Evolutionary conservation across 1,140 invertebrate genomes (phyloP).

Genomic region (Vanessa tameamea): DNA sequence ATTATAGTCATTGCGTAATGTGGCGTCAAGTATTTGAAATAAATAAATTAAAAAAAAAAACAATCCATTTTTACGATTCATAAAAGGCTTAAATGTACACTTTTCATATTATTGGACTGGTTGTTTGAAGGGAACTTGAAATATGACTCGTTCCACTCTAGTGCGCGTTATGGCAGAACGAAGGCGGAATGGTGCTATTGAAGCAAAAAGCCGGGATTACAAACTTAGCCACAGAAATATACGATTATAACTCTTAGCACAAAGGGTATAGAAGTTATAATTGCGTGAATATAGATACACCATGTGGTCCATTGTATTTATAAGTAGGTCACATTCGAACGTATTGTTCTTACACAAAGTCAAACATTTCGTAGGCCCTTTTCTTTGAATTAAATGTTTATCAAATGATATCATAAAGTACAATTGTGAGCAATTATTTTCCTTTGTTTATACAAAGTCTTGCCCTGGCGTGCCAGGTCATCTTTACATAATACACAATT

Average conservation of each 20-base stretch:
- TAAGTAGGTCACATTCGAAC: conserved; percentile 30
- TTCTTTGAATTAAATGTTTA: conserved; percentile 22
- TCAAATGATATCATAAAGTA: background rate
- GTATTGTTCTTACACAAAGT: conserved; percentile 31
- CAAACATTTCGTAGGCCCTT: conserved; percentile 22
- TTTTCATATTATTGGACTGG: conserved; percentile 21
- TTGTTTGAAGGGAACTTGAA: conserved; percentile 27
- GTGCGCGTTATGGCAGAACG: conserved; percentile 20
- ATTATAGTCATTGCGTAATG: too few relatives aligned
- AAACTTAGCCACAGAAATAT: conserved; percentile 1
- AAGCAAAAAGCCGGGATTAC: conserved; percentile 30
- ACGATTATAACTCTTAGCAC: conserved; percentile 21
- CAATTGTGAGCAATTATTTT: background rate
- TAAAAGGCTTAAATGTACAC: conserved; percentile 16
- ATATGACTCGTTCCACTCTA: conserved; percentile 34
- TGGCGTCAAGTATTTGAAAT: too few relatives aligned
- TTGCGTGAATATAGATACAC: too few relatives aligned
- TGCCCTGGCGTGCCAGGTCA: too few relatives aligned
- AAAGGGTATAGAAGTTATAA: background rate
- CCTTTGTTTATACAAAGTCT: background rate
- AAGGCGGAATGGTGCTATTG: conserved; percentile 32
- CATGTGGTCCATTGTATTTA: conserved; percentile 9
- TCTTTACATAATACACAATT: too few relatives aligned
- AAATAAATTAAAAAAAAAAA: background rate
- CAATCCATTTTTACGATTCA: background rate